Base-by-base conservation (phyloP, 2,113 vertebrate genomes). In the Phoxinus phoxinus region DNA sequence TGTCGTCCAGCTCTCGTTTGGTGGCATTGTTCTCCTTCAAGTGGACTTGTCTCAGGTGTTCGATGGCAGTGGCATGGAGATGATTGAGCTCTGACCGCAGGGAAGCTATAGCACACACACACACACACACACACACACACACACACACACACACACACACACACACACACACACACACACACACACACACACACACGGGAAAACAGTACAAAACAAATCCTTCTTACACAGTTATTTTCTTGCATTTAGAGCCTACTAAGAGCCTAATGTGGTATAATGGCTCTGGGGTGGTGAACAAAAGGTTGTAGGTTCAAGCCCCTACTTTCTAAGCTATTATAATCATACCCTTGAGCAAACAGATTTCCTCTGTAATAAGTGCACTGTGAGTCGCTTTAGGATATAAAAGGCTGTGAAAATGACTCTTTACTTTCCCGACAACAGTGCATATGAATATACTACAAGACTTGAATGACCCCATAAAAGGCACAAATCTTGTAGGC, bases 41-140 rank as follows among this genome's bases (percentile, higher is more conserved):
- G 86, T 99, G 97, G 87, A 93, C 95, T 89, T 97, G 97, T 89
- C 95, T 95, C 35, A 99, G 90, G 63, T 98, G 96, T 86, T 99
- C 97, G 44, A 97, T 94, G 37, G 97, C 95, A 25, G 97, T 93
- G 30, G 98, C 97, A 0, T 99, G 98, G 53, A 99, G 96, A 87
- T 98, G 97, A 88, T 98, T 99, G 21, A 99, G 94, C 91, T 99
- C 98, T 19, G 97, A 98, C 74, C 98, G 96, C 53, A 99, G 94
- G 65, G 97, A 98, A 9, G 97, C 98, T 99, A 83, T 53, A 81
- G 2, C 9, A 83, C 37, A 74, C 46, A 87, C 51, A 71, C 35
- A 78, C 44, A 67, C 15, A 53, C 12, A 15, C 41, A 44, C 41
- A 41, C 41, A 41, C 41, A 41, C 44, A 46, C 41, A 8, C 51